Conservation (phyloP, 2,113 vertebrate species). For the Urocolius indicus region DNA sequence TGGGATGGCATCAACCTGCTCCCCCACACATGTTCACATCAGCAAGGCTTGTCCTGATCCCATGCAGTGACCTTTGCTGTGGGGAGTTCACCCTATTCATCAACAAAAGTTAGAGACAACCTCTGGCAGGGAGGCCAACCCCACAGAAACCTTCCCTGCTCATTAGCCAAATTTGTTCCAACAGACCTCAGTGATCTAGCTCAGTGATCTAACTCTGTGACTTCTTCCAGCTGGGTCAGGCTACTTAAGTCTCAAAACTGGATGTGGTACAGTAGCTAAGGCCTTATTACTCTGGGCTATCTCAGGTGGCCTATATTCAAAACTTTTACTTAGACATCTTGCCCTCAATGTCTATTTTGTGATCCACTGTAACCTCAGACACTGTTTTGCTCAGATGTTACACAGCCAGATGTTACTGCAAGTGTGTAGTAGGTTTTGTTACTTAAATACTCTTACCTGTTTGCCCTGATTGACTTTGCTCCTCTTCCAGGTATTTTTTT, state of each 20-base stretch:
- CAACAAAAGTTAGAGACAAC: background rate
- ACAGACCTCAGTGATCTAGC: background rate
- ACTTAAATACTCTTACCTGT: background rate
- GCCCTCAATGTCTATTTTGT: background rate
- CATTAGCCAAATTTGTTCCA: background rate
- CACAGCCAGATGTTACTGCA: background rate
- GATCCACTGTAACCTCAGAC: background rate
- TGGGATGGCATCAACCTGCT: fast-evolving
- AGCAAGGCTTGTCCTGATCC: background rate
- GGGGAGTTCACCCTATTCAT: background rate
- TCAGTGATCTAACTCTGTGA: background rate
- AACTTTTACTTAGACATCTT: background rate
- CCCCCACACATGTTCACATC: fast-evolving
- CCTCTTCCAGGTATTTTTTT: background rate
- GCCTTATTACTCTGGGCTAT: background rate
- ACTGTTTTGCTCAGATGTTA: background rate
- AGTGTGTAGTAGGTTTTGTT: background rate
- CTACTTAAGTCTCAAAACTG: background rate
- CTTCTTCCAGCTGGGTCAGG: background rate
- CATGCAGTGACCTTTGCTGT: background rate
- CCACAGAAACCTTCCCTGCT: background rate
- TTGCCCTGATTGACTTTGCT: background rate
- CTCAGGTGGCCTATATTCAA: background rate
- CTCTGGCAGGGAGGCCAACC: background rate
- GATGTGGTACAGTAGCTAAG: background rate